Evolutionary conservation across 2,113 vertebrate species (phyloP), one percentile per base, ranked within the genome.

Genomic region (Erythrocebus patas): DNA sequence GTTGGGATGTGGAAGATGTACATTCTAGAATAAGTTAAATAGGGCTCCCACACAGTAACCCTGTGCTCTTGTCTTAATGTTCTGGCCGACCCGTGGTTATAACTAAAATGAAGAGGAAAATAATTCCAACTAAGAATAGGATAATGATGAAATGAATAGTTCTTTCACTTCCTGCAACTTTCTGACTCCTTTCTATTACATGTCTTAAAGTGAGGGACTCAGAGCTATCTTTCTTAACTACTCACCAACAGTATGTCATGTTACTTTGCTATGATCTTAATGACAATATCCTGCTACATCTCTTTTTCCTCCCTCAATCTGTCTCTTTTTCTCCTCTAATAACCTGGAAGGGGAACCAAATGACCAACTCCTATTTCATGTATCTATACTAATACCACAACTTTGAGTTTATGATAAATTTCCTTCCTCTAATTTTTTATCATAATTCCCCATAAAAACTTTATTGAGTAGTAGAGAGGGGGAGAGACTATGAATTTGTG

Each of bases 91-190:
- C 5, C 35, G 22, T 27, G 59, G 16, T 72, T 66, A 59, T 40
- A 88, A 81, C 35, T 90, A 61, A 92, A 91, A 88, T n/a, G 13
- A 78, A 66, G 43, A 96, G 35, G 64, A 92, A 97, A 95, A 35
- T 70, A 72, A 76, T 79, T 76, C 45, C 82, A 94, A 43, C 27
- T 64, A 66, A 84, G n/a, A 93, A 20, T 12, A 86, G 50, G 30
- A 75, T 35, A 57, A 35, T 50, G 11, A 22, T 93, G 86, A 96
- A 68, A 82, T 38, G 35, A 84, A 90, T 30, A 86, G 10, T 76
- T 48, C n/a, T 85, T 61, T 86, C 38, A 76, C 57, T 59, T 38
- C 35, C 40, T 45, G 11, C 40, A 89, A 52, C 52, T 18, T 43
- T 90, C 66, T 73, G 30, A 43, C 27, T 92, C 32, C 72, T 92